These are phyloP conservation scores for Pachydiplax longipennis DNA, from an alignment of 2,888 invertebrate genomes.

Conservation along the genomic window DNA sequence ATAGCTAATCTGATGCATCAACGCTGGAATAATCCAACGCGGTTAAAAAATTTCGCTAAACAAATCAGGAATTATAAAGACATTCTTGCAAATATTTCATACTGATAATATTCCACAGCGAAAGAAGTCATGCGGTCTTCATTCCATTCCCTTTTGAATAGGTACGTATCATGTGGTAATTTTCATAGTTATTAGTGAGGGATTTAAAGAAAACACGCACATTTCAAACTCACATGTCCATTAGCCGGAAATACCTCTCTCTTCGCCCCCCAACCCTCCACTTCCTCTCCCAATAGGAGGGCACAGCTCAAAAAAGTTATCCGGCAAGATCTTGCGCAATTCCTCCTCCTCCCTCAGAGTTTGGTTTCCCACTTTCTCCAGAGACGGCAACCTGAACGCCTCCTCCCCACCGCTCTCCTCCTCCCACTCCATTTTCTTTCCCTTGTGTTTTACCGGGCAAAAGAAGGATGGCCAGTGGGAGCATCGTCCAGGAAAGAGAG, in stretches of 20 bases:
- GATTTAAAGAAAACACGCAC: neutral
- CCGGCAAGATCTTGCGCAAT: neutral
- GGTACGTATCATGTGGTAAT: too few species aligned
- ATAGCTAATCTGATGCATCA: too few species aligned
- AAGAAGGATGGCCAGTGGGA: neutral
- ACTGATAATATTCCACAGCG: too few species aligned
- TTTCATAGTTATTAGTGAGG: too few species aligned
- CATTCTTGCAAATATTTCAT: neutral
- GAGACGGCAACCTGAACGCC: neutral
- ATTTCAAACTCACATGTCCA: neutral
- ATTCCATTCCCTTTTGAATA: too few species aligned
- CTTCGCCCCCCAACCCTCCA: neutral
- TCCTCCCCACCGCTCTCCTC: too few species aligned
- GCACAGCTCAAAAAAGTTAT: neutral
- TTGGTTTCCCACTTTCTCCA: conserved; percentile 32
- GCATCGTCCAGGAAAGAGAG: neutral
- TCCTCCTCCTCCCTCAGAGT: neutral
- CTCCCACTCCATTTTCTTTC: neutral
- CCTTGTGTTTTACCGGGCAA: neutral
- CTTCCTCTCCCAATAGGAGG: neutral
- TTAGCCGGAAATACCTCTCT: neutral
- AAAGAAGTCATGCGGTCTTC: too few species aligned
- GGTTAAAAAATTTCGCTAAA: too few species aligned
- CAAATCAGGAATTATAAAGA: neutral
- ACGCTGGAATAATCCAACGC: too few species aligned